phyloP scores from a whole-genome alignment of 2,888 invertebrate species.

The Physocephala rufipes region DNA sequence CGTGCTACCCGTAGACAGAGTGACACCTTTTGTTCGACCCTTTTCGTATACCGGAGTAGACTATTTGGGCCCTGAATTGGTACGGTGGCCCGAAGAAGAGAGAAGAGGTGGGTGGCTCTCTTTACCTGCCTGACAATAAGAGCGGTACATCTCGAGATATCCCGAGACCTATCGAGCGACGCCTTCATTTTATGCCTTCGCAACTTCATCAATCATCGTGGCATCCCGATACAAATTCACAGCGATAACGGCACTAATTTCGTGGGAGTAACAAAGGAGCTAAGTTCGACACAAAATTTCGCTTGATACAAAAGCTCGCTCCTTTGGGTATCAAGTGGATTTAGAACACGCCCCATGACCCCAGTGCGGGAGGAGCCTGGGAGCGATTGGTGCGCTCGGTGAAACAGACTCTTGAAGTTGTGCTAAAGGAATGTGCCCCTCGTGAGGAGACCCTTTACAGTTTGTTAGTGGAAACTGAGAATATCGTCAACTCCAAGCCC shows the following conservation, averaged over 20 bases:
- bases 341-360: conserved; percentile 27
- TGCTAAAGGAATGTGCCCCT: conserved; percentile 8
- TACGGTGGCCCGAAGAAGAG: conserved; percentile 33
- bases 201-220: conserved; percentile 42
- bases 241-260: conserved; percentile 38
- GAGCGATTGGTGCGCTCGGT: conserved; percentile 29
- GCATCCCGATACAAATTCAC: conserved; percentile 36
- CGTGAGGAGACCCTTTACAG: conserved; percentile 30
- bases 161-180: conserved; percentile 39
- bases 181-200: conserved; percentile 41
- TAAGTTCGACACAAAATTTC: conserved; percentile 6
- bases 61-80: conserved; percentile 30
- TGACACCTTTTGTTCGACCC: conserved; percentile 38
- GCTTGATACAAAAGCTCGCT: not conserved
- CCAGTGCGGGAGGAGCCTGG: conserved; percentile 46
- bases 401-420: conserved; percentile 7
- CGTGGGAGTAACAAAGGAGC: conserved; percentile 26
- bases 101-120: conserved; percentile 38
- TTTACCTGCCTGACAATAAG: conserved; percentile 28
- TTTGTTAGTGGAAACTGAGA: conserved; percentile 37
- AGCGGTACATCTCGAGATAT: conserved; percentile 39
- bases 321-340: conserved; percentile 29
- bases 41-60: conserved; percentile 41
- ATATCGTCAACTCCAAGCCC: conserved; percentile 38
- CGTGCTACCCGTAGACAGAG: conserved; percentile 34